Evolutionary conservation across 2,888 invertebrate genomes (phyloP).

Genomic region (Elmis aenea): DNA sequence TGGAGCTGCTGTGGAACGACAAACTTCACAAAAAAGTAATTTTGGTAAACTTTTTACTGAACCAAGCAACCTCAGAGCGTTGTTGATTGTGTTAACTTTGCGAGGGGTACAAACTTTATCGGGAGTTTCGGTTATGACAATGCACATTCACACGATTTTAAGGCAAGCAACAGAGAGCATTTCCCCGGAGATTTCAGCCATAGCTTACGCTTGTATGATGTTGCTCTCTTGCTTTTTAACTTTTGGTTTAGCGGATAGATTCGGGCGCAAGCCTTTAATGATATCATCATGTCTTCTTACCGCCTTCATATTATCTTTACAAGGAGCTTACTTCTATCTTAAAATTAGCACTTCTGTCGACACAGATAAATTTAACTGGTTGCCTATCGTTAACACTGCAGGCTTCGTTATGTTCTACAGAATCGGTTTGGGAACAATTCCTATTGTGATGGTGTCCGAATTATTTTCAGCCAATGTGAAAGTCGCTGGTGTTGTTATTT

Average conservation of each 20-base stretch:
- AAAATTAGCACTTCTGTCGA: constrained; percentile 10
- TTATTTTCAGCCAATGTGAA: constrained; percentile 21
- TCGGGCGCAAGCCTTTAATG: constrained; percentile 17
- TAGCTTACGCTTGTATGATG: constrained; percentile 13
- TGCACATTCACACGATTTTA: constrained; percentile 20
- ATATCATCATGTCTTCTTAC: constrained; percentile 15
- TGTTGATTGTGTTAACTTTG: constrained; percentile 15
- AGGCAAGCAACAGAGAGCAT: constrained; percentile 9
- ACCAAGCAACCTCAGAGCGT: constrained; percentile 16
- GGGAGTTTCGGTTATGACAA: constrained; percentile 15
- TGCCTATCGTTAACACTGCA: constrained; percentile 15
- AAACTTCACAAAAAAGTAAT: constrained; percentile 11
- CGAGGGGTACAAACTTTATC: constrained; percentile 16
- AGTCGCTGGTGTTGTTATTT: constrained; percentile 20
- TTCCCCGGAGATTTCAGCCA: constrained; percentile 8
- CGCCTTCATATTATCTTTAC: constrained; percentile 8
- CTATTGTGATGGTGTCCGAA: constrained; percentile 22
- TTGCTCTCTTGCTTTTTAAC: constrained; percentile 11
- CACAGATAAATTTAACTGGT: constrained; percentile 3
- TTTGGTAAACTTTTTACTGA: constrained; percentile 11
- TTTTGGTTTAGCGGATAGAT: constrained; percentile 13
- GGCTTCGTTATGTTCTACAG: constrained; percentile 17
- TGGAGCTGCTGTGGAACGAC: constrained; percentile 6
- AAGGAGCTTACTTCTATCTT: constrained; percentile 17
- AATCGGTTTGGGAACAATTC: constrained; percentile 19